Conservation (phyloP, 2,888 invertebrate species). For the Trachelus stipa region DNA sequence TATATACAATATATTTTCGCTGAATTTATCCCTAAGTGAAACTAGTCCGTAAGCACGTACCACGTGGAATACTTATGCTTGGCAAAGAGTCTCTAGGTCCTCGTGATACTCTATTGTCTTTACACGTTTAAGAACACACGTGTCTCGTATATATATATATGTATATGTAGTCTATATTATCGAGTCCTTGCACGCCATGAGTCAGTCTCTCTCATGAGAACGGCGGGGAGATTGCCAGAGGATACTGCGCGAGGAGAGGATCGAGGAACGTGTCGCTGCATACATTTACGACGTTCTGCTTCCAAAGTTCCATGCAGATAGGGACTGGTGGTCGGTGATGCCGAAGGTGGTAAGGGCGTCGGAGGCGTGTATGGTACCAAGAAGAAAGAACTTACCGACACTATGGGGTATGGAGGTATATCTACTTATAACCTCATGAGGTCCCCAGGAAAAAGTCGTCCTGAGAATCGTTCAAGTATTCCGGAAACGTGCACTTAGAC, state of each 20-base stretch:
- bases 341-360: not conserved
- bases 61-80: not conserved
- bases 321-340: not conserved
- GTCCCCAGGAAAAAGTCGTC: not conserved
- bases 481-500: not conserved
- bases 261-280: constrained; percentile 56
- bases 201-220: not conserved
- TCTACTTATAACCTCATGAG: not conserved
- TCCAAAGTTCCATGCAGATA: constrained; percentile 27
- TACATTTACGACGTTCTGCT: constrained; percentile 54
- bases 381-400: not conserved
- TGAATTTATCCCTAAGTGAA: not conserved
- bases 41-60: not conserved
- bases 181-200: not conserved
- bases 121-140: not conserved
- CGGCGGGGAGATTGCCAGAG: not conserved
- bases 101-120: not conserved
- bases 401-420: not conserved
- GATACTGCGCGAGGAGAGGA: constrained; percentile 36
- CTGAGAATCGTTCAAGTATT: not conserved
- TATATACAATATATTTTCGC: not conserved
- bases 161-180: not conserved
- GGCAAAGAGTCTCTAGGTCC: not conserved
- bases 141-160: not conserved
- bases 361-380: not conserved